Evolutionary conservation across 2,888 invertebrate genomes (phyloP), one percentile per base, ranked within the genome.

Genomic region (Drosophila mimetica): DNA sequence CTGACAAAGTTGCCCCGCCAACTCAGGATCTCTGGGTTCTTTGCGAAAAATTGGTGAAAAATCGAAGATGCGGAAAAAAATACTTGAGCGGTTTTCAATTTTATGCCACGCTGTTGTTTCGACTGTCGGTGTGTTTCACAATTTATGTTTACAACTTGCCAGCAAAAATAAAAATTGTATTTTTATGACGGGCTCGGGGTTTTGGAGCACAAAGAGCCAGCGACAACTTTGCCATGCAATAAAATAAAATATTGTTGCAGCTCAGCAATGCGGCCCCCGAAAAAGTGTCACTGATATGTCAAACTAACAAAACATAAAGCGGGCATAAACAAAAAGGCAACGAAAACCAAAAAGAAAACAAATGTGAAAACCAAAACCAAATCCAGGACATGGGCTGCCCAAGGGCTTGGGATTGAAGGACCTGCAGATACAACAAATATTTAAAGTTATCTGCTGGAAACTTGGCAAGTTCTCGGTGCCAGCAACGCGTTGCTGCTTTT

Each of bases 251-350:
- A 84, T 82, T 76, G 77, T 70, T 83, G 81, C 82, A 82, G 70
- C 61, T 75, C 46, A 54, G 72, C 42, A 47, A 65, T 65, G 70
- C 66, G 75, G 51, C 51, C 67, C 70, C 65, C 39, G 2, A 67
- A 57, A 74, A 86, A 86, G 61, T 88, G 84, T 81, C 89, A 88
- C 87, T 85, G 84, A 84, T 88, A 84, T 88, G 87, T 84, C 89
- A 87, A 88, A 85, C 87, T 88, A 73, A 75, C 82, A 75, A 84
- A 85, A 88, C 71, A 84, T 87, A 72, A 86, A 86, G 66, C 48
- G 86, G 58, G 71, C 78, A 74, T 67, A 75, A 85, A 76, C 76
- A 73, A 78, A 72, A 80, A 60, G n/a, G n/a, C n/a, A n/a, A 14
- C 8, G 28, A 13, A 25, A 22, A 14, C 41, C n/a, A 1, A 20